Percentiles rank a stretch among this genome's conserved stretches.
phyloP scores from a whole-genome alignment of 2,888 invertebrate species.

The Rhamnusium bicolor region DNA sequence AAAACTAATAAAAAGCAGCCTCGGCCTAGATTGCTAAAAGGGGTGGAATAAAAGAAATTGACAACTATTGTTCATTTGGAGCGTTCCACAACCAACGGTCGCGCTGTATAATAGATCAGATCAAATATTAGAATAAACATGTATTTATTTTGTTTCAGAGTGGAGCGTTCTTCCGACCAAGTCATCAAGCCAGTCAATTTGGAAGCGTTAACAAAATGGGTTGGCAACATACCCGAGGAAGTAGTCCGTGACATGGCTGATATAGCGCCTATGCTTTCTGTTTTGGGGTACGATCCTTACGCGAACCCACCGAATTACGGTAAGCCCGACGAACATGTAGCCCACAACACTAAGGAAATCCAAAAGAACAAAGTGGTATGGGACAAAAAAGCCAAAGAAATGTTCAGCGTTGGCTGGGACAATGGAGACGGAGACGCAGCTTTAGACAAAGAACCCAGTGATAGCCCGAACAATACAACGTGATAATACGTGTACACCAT shows the following conservation, averaged over 20 bases:
- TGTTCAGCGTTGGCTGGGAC: slow-evolving; percentile 64
- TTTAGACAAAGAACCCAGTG: slow-evolving; percentile 66
- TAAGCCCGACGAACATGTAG: slow-evolving; percentile 83
- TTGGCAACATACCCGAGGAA: slow-evolving; percentile 90
- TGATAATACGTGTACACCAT: slow-evolving; percentile 62
- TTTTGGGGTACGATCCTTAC: slow-evolving; percentile 95
- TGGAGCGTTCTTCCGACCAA: slow-evolving; percentile 98
- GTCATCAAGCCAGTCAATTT: slow-evolving; percentile 98
- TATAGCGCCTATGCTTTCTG: slow-evolving; percentile 94
- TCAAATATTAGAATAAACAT: too few relatives aligned
- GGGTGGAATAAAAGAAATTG: too few relatives aligned
- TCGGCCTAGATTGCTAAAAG: too few relatives aligned
- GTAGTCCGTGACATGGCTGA: slow-evolving; percentile 93
- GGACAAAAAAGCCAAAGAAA: slow-evolving; percentile 70
- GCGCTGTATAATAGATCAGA: too few relatives aligned
- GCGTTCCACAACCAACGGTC: not conserved
- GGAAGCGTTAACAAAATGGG: slow-evolving; percentile 95
- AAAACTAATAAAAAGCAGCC: too few relatives aligned
- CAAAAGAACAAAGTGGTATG: slow-evolving; percentile 67
- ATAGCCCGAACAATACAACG: slow-evolving; percentile 65
- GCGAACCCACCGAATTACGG: slow-evolving; percentile 98
- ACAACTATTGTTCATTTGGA: too few relatives aligned
- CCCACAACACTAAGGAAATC: slow-evolving; percentile 76
- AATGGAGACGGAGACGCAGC: slow-evolving; percentile 60
- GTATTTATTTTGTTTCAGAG: slow-evolving; percentile 79